A percentile compares a stretch with the other conserved stretches of the same genome.
Conservation (phyloP, 2,888 invertebrate genomes). For the Apocheima hispidaria region DNA sequence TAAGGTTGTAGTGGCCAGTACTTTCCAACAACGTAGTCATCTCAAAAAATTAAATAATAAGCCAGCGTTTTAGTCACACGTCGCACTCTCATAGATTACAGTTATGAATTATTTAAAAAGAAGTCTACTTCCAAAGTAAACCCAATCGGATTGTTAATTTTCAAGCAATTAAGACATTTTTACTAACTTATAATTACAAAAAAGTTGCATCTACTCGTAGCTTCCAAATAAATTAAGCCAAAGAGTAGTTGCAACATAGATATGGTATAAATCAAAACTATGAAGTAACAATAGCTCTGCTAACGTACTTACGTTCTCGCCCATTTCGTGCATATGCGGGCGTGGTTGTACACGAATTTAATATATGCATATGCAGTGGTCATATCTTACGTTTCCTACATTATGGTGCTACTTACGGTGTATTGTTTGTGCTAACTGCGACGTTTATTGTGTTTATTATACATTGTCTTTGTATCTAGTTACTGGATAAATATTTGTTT, state of each 20-base stretch:
- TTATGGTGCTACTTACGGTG: constrained; percentile 10
- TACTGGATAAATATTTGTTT: constrained; percentile 13
- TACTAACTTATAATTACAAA: constrained; percentile 5
- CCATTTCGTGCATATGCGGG: constrained; percentile 23
- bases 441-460: constrained; percentile 43
- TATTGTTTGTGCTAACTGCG: constrained; percentile 29
- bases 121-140: no score
- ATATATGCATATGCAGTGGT: constrained; percentile 47
- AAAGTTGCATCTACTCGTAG: background rate
- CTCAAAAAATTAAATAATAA: no score
- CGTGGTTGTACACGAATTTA: constrained; percentile 42
- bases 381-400: constrained; percentile 28
- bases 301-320: constrained; percentile 2
- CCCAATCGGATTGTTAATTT: no score
- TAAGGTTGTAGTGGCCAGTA: no score
- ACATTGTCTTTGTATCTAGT: constrained; percentile 26
- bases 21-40: no score
- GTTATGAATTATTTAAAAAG: no score
- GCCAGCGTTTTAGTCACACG: no score
- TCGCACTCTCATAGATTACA: no score
- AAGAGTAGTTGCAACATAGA: constrained; percentile 7
- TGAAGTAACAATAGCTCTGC: constrained; percentile 28
- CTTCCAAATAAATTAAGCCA: constrained; percentile 9
- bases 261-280: constrained; percentile 27
- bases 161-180: constrained; percentile 9